These are phyloP conservation scores for Clusia tigrina DNA, from an alignment of 2,888 invertebrate genomes.

Conservation along the genomic window DNA sequence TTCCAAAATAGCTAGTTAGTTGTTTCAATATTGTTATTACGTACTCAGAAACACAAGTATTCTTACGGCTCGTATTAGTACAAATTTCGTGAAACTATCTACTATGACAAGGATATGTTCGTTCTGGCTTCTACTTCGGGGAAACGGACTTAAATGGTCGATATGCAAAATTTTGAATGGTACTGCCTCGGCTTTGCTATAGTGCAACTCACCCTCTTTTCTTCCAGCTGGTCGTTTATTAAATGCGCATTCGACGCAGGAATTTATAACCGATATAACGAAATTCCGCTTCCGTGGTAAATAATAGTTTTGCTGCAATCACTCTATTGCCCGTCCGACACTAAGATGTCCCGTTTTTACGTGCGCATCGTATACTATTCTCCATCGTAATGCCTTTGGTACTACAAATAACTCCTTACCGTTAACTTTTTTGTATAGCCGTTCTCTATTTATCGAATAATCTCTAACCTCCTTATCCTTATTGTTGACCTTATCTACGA, in stretches of 20 bases:
- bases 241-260: conserved; percentile 47
- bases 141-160: conserved; percentile 30
- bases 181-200: conserved; percentile 14
- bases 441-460: too few species aligned
- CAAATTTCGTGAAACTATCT: conserved; percentile 31
- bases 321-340: conserved; percentile 39
- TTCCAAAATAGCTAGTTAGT: conserved; percentile 34
- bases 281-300: too few species aligned
- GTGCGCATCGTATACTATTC: conserved; percentile 21
- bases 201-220: conserved; percentile 16
- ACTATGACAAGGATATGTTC: conserved; percentile 22
- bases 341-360: conserved; percentile 34
- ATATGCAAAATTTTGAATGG: conserved; percentile 18
- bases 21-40: conserved; percentile 21
- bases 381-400: conserved; percentile 15
- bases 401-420: conserved; percentile 20
- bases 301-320: too few species aligned
- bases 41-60: conserved; percentile 21
- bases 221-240: conserved; percentile 46
- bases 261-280: too few species aligned
- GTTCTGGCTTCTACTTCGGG: conserved; percentile 16
- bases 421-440: too few species aligned
- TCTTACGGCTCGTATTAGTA: conserved; percentile 13
- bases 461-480: too few species aligned
- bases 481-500: too few species aligned